Base-by-base conservation (phyloP, 2,113 vertebrate species). In the Eurypyga helias region DNA sequence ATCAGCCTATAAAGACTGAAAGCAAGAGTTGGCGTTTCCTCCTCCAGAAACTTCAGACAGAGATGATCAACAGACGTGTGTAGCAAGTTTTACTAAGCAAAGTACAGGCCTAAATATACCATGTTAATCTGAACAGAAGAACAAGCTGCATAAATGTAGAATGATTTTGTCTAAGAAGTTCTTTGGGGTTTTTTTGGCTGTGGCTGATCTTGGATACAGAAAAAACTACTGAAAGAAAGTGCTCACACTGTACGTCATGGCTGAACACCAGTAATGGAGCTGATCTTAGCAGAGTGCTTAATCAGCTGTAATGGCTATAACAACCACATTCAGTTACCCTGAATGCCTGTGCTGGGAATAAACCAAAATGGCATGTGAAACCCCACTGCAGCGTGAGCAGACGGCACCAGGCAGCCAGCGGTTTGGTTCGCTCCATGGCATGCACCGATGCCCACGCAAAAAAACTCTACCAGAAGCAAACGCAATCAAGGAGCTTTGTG, bases 291-390 rank as follows among this genome's bases (percentile, higher is more conserved):
- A 46, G 41, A 66, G 29, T 41, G 36, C 24, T 70, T 79, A 36
- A 46, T 34, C 64, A 78, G 16, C 60, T 67, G 49, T 45, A 55
- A 26, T 20, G n/a, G 55, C 46, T 87, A 34, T 21, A 46, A 87
- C n/a, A 31, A 83, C 55, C 34, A 66, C 23, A 38, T 67, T 48
- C 33, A 78, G 65, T 54, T 67, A 70, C 28, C 23, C 19, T 18
- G 21, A 60, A 51, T 7, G 51, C 75, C 25, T 21, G 33, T 12
- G 26, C 36, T 66, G 60, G 51, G 52, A 41, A 60, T 38, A 75
- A 89, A 73, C 34, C 43, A 75, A 48, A 45, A 1, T 0, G 1
- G 11, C 0, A 0, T 17, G 18, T 24, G 54, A 73, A 65, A 23
- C n/a, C 31, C 15, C 2, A 1, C 33, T 33, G 34, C 51, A 54